Evolutionary conservation across 2,797 vertebrate species (phyloP).

Genomic region (Staurois parvus): DNA sequence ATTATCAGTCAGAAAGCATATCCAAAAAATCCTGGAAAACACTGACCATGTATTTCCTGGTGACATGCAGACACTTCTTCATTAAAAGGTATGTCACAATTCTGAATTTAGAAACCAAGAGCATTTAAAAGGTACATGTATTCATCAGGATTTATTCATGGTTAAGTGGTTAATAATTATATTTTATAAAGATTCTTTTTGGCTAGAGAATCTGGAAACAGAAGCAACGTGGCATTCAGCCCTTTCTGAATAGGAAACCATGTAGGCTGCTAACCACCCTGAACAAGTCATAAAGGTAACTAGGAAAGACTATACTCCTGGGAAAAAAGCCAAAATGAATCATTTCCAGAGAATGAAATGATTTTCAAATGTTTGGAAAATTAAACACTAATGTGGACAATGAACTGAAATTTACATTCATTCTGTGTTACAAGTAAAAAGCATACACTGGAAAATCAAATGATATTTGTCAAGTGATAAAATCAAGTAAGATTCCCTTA

Average conservation of each 20-base stretch:
- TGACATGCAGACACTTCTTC: too few species aligned
- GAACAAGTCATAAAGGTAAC: conserved; percentile 44
- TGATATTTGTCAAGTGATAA: too few species aligned
- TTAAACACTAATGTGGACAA: conserved; percentile 21
- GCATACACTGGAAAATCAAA: background rate
- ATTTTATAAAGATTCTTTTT: conserved; percentile 19
- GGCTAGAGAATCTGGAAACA: conserved; percentile 28
- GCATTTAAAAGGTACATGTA: too few species aligned
- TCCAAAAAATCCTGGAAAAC: too few species aligned
- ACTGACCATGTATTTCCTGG: too few species aligned
- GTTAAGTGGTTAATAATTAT: conserved; percentile 11
- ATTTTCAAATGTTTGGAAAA: conserved; percentile 37
- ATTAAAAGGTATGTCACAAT: too few species aligned
- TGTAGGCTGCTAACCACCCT: conserved; percentile 25
- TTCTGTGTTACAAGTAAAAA: conserved; percentile 19
- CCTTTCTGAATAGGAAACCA: conserved; percentile 39
- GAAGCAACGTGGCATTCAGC: conserved; percentile 22
- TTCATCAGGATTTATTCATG: background rate
- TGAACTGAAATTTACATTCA: conserved; percentile 11
- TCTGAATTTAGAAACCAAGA: too few species aligned
- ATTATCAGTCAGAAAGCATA: too few species aligned
- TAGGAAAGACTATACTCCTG: conserved; percentile 39
- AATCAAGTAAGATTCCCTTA: too few species aligned
- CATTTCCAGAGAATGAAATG: conserved; percentile 41
- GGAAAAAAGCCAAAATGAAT: conserved; percentile 38